Conservation (phyloP, 2,797 vertebrate genomes). For the Tangara arthus region DNA sequence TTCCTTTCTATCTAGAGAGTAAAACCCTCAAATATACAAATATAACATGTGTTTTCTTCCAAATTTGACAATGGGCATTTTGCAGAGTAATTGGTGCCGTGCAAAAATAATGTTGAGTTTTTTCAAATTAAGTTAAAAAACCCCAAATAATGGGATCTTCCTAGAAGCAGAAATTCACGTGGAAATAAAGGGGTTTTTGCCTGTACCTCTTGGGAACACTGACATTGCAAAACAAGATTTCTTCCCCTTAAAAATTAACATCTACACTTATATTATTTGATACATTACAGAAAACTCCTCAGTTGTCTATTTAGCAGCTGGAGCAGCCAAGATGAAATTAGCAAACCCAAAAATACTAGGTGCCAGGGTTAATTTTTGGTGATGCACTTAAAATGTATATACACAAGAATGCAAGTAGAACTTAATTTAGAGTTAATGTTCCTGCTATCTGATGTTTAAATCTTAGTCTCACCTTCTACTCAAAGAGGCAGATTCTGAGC, state of each 20-base stretch:
- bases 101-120: background rate
- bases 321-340: background rate
- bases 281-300: background rate
- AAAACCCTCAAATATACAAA: background rate
- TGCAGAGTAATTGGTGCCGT: background rate
- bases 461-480: background rate
- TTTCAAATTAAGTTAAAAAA: fast-evolving
- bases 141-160: background rate
- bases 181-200: background rate
- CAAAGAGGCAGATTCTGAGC: background rate
- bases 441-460: background rate
- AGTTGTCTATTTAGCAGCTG: background rate
- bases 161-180: background rate
- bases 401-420: background rate
- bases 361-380: background rate
- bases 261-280: background rate
- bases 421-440: background rate
- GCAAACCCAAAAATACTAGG: background rate
- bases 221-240: background rate
- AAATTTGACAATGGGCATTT: background rate
- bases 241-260: background rate
- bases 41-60: background rate
- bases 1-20: background rate
- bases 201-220: background rate
- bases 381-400: background rate